Percentiles rank a stretch among this genome's conserved stretches.
Evolutionary conservation across 35 echinoderm and acorn worm genomes (phyloP).

Genomic region (Acanthaster planci): DNA sequence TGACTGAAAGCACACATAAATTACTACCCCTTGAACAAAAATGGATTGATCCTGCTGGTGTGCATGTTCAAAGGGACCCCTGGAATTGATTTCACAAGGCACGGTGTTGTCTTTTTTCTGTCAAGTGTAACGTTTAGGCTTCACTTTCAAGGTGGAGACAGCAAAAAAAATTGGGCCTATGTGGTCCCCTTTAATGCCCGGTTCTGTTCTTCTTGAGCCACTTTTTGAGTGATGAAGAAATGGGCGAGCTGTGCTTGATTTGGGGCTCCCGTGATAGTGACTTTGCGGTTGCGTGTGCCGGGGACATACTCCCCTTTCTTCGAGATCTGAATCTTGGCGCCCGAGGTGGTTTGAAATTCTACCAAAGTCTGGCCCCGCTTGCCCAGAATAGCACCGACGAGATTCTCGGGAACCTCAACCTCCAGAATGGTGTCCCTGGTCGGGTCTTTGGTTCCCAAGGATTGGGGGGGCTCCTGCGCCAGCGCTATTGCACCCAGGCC

Average conservation of each 20-base stretch:
- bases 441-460: conserved; percentile 57
- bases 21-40: conserved; percentile 28
- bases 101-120: not conserved
- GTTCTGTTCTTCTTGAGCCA: conserved; percentile 97
- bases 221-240: conserved; percentile 83
- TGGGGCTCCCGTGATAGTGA: conserved; percentile 89
- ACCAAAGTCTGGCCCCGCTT: conserved; percentile 97
- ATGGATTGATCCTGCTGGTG: not conserved
- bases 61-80: not conserved
- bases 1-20: conserved; percentile 49
- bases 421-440: conserved; percentile 84
- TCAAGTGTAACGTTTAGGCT: conserved; percentile 34
- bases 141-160: conserved; percentile 44
- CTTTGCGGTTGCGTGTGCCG: conserved; percentile 95
- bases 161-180: conserved; percentile 42
- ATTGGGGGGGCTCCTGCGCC: conserved; percentile 38
- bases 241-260: conserved; percentile 92
- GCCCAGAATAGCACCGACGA: conserved; percentile 98
- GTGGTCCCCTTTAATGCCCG: conserved; percentile 97
- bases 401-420: conserved; percentile 91
- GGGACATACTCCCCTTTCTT: conserved; percentile 99
- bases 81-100: conserved; percentile 22
- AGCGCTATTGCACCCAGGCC: not conserved
- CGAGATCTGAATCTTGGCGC: conserved; percentile 98
- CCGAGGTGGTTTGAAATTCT: conserved; percentile 93